These are phyloP conservation scores for Sicus ferrugineus DNA, from an alignment of 2,888 invertebrate species.

Conservation along the genomic window DNA sequence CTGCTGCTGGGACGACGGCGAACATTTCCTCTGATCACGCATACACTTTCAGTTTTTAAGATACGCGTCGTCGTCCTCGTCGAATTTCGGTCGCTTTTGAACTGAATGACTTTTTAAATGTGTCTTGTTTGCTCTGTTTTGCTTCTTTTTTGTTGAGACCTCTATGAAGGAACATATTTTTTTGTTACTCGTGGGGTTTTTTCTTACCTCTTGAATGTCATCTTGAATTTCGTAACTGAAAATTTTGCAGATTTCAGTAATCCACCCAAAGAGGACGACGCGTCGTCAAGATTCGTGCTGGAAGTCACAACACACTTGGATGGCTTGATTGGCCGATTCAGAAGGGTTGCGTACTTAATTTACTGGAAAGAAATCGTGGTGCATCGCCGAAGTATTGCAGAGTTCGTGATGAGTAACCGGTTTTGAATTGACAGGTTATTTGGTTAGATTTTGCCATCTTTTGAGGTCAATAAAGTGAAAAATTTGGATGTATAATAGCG, in stretches of 20 bases:
- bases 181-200: too few relatives aligned
- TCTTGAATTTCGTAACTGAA: constrained; percentile 15
- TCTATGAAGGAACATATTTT: neutral
- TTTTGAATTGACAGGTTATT: neutral
- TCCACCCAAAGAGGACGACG: neutral
- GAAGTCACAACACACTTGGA: constrained; percentile 26
- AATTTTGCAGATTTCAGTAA: constrained; percentile 19
- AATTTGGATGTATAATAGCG: too few relatives aligned
- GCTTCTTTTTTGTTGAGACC: neutral
- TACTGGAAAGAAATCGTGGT: neutral
- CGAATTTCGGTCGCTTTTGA: neutral
- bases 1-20: neutral
- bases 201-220: constrained; percentile 9
- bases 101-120: constrained; percentile 1
- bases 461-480: neutral
- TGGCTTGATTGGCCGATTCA: constrained; percentile 16
- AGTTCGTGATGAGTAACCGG: neutral
- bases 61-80: neutral
- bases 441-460: neutral
- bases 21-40: constrained; percentile 6
- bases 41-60: constrained; percentile 28
- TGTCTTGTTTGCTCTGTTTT: neutral
- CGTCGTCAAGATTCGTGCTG: constrained; percentile 14
- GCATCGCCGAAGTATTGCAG: neutral
- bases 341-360: constrained; percentile 12